Evolutionary conservation across 2,797 vertebrate genomes (phyloP).

Genomic region (Scyliorhinus canicula): DNA sequence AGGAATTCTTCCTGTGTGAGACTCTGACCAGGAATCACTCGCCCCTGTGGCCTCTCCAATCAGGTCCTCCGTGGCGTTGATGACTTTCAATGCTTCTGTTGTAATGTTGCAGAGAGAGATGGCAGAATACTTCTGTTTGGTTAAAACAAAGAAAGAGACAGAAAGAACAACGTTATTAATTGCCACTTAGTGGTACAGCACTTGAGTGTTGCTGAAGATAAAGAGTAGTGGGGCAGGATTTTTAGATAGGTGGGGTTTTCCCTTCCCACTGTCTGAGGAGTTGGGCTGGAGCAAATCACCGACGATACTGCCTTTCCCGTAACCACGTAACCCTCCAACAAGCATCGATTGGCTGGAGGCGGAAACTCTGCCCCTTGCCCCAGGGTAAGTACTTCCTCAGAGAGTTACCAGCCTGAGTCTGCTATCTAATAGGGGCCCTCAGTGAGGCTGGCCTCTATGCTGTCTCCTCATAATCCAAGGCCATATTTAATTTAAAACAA

Average conservation of each 20-base stretch:
- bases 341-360: no score
- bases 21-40: slow-evolving; percentile 56
- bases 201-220: background rate
- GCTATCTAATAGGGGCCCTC: background rate
- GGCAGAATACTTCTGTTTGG: slow-evolving; percentile 87
- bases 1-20: slow-evolving; percentile 62
- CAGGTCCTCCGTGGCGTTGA: slow-evolving; percentile 91
- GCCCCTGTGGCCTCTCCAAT: slow-evolving; percentile 77
- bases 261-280: no score
- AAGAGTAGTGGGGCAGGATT: no score
- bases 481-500: background rate
- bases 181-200: background rate
- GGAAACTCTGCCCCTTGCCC: no score
- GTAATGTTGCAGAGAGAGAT: slow-evolving; percentile 97
- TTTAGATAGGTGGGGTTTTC: no score
- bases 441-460: background rate
- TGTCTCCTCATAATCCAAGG: background rate
- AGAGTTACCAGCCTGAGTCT: no score
- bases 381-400: no score
- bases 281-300: no score
- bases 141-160: slow-evolving; percentile 51
- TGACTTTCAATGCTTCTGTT: slow-evolving; percentile 90
- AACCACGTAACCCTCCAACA: no score
- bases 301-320: no score
- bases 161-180: slow-evolving; percentile 54